These are phyloP conservation scores for Odocoileus virginianus DNA, from an alignment of 2,113 vertebrate genomes.

Conservation along the genomic window DNA sequence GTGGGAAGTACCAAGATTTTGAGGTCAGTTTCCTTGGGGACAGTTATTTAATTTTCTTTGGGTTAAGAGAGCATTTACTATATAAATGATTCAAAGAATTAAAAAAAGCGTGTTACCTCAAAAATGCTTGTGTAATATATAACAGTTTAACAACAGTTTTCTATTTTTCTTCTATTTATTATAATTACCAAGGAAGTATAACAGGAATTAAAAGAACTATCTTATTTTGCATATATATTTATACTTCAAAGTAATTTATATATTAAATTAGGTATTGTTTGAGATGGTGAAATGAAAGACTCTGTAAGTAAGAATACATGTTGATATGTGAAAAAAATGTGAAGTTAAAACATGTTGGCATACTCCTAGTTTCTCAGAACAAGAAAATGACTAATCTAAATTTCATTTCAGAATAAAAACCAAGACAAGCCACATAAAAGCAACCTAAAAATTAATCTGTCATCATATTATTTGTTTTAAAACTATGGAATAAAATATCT, in stretches of 20 bases:
- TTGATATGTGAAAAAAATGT: slow-evolving; percentile 69
- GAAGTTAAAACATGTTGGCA: slow-evolving; percentile 75
- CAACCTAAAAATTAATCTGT: slow-evolving; percentile 76
- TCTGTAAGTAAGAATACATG: slow-evolving; percentile 68
- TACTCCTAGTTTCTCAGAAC: slow-evolving; percentile 75
- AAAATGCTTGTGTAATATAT: slow-evolving; percentile 62
- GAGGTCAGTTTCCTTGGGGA: slow-evolving; percentile 38
- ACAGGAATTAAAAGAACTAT: slow-evolving; percentile 46
- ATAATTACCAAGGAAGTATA: slow-evolving; percentile 49
- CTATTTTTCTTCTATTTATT: slow-evolving; percentile 55
- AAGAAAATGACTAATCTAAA: slow-evolving; percentile 78
- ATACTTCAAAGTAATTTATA: slow-evolving; percentile 64
- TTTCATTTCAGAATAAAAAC: slow-evolving; percentile 78
- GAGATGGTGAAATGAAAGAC: slow-evolving; percentile 58
- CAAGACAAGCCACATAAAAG: slow-evolving; percentile 78
- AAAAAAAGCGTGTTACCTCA: slow-evolving; percentile 58
- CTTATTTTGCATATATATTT: slow-evolving; percentile 62
- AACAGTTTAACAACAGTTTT: slow-evolving; percentile 45
- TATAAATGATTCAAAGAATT: slow-evolving; percentile 32
- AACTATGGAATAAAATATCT: slow-evolving; percentile 77
- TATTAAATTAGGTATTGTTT: slow-evolving; percentile 68
- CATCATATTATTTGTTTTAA: slow-evolving; percentile 78
- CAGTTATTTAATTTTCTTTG: slow-evolving; percentile 57
- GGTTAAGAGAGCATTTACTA: slow-evolving; percentile 41
- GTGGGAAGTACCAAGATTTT: slow-evolving; percentile 50